A percentile compares a stretch with the other conserved stretches of the same genome.
Conservation (phyloP, 2,888 invertebrate species). For the Hirtodrosophila duncani region DNA sequence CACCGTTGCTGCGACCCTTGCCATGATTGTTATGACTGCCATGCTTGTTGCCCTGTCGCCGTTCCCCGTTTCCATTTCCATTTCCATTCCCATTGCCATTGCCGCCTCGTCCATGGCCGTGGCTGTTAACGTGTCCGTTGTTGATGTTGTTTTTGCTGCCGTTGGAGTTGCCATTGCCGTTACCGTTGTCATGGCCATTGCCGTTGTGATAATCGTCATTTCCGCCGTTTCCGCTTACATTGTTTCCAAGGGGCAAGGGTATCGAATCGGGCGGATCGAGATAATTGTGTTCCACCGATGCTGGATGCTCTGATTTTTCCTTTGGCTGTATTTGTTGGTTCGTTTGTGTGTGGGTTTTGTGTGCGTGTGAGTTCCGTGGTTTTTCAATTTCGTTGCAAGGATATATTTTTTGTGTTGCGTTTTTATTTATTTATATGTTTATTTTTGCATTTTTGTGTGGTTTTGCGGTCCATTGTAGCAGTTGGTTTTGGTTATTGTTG, state of each 20-base stretch:
- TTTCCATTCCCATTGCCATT: slow-evolving; percentile 37
- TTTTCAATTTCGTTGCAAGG: slow-evolving; percentile 48
- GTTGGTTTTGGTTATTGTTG: slow-evolving; percentile 35
- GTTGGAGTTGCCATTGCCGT: slow-evolving; percentile 30
- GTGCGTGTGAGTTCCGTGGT: slow-evolving; percentile 30
- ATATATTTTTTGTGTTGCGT: slow-evolving; percentile 29
- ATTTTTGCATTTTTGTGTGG: slow-evolving; percentile 38
- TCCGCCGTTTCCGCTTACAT: slow-evolving; percentile 77
- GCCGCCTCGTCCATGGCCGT: slow-evolving; percentile 34
- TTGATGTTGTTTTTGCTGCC: slow-evolving; percentile 37
- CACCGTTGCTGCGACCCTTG: slow-evolving; percentile 42
- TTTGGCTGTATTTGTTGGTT: slow-evolving; percentile 56
- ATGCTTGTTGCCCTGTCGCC: slow-evolving; percentile 36
- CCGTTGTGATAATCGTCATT: slow-evolving; percentile 77
- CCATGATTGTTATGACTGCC: slow-evolving; percentile 31
- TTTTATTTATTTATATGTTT: slow-evolving; percentile 61
- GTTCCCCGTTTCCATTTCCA: slow-evolving; percentile 43
- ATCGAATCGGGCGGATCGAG: slow-evolving; percentile 77
- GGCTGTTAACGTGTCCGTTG: slow-evolving; percentile 52
- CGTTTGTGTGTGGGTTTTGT: slow-evolving; percentile 23
- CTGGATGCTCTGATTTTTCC: slow-evolving; percentile 75
- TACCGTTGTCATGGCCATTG: slow-evolving; percentile 45
- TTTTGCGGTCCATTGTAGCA: slow-evolving; percentile 45
- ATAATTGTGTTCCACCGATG: slow-evolving; percentile 78
- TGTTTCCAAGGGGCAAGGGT: slow-evolving; percentile 78